These are phyloP conservation scores for Sciurus carolinensis DNA, from an alignment of 2,797 vertebrate genomes.

Conservation along the genomic window DNA sequence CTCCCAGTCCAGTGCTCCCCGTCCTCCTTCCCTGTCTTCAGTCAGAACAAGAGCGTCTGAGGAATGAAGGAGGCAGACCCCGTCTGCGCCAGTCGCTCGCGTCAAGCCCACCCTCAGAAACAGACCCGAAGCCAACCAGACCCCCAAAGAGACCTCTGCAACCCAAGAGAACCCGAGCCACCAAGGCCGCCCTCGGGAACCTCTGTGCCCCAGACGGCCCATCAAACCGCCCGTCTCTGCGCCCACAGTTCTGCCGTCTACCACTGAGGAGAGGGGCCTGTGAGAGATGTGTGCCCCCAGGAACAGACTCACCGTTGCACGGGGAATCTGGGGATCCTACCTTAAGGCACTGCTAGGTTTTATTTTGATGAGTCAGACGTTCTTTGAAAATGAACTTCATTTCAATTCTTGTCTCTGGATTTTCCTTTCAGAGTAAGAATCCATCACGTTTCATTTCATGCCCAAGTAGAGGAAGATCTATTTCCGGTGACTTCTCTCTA, in stretches of 20 bases:
- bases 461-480: background rate
- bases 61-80: background rate
- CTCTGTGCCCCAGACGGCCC: background rate
- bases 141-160: background rate
- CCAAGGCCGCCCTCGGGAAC: no score
- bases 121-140: background rate
- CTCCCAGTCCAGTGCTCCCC: no score
- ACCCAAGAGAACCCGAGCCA: background rate
- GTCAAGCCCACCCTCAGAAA: background rate
- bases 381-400: conserved; percentile 39
- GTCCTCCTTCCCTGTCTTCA: background rate
- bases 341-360: background rate
- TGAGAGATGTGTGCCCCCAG: background rate
- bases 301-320: background rate
- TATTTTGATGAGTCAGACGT: background rate
- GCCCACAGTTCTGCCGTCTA: background rate
- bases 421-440: conserved; percentile 52
- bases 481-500: conserved; percentile 10
- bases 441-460: background rate
- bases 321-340: background rate
- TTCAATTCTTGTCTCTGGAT: background rate
- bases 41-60: background rate
- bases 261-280: background rate
- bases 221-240: background rate
- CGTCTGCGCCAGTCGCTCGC: accelerated